Base-by-base conservation (phyloP, 2,113 vertebrate genomes). In the Pangasianodon hypophthalmus region DNA sequence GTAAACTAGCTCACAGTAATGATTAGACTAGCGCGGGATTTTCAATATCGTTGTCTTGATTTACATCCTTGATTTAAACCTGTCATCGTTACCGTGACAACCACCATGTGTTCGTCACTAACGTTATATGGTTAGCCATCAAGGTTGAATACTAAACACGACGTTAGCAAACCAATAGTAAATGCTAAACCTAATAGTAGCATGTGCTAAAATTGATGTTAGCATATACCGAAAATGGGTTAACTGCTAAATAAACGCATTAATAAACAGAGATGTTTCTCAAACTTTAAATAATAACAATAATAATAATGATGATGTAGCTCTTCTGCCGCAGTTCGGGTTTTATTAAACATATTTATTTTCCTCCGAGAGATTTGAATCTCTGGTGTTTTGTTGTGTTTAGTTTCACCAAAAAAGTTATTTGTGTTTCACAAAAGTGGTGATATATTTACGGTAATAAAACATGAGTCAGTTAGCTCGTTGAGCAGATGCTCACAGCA, bases 401-500 rank as follows among this genome's bases (percentile, higher is more conserved):
- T 41, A 84, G 19, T 58, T 24, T 13, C 19, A 44, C 9, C 7
- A 60, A 84, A 82, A 44, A 60, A 18, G 13, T 24, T 56, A 83
- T 58, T 60, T 84, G 54, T 79, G 21, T 80, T 19, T 77, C 41
- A 50, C 18, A 79, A 79, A 73, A 87, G n/a, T 86, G 85, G 85
- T 54, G 67, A 87, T 77, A 80, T 50, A 62, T 82, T 60, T 54
- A 67, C 6, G 16, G 46, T 86, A 86, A 69, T 52, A 67, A 83
- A 85, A 88, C 67, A 77, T 50, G 73, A 62, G 56, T 48, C 52
- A 58, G 52, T 62, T 62, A 69, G 62, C 60, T 80, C 54, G 79
- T 81, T 24, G 67, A 60, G 69, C 81, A 84, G 64, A 75, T 85
- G 67, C 37, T 84, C 81, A 60, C 48, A 84, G 82, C 48, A 89